Conservation (phyloP, 2,888 invertebrate species). For the Eretmocerus hayati region DNA sequence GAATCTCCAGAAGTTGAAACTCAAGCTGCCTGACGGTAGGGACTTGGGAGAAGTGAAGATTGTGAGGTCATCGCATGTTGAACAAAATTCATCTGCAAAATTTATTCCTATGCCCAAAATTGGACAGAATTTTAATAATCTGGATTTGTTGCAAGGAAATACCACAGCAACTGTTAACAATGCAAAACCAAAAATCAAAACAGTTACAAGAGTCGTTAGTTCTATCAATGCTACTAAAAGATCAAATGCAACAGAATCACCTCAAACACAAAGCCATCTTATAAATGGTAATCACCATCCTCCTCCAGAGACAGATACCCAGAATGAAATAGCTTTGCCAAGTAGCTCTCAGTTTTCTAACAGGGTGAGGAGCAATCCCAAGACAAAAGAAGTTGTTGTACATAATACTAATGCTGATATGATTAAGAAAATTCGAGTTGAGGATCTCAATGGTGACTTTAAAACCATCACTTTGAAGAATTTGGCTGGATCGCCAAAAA, state of each 20-base stretch:
- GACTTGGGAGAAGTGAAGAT: constrained; percentile 37
- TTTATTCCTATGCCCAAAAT: neutral
- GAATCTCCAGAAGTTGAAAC: constrained; percentile 31
- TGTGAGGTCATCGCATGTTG: constrained; percentile 3
- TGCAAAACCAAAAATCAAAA: neutral
- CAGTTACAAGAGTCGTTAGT: neutral
- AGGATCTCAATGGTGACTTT: neutral
- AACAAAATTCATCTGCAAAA: too few species aligned
- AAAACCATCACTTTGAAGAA: constrained; percentile 6
- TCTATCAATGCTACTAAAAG: neutral
- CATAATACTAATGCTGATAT: neutral
- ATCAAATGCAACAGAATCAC: neutral
- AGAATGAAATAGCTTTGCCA: neutral
- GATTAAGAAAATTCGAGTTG: neutral
- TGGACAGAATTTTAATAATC: neutral
- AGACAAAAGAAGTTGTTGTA: neutral
- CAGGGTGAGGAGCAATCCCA: too few species aligned
- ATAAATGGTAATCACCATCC: neutral
- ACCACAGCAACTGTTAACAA: neutral
- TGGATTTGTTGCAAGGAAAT: neutral
- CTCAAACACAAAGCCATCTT: too few species aligned
- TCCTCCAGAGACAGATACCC: neutral
- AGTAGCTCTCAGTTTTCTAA: too few species aligned
- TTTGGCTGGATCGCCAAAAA: constrained; percentile 1
- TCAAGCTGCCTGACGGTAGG: constrained; percentile 32